Base-by-base conservation (phyloP, 2,888 invertebrate genomes). In the Sipha maydis region DNA sequence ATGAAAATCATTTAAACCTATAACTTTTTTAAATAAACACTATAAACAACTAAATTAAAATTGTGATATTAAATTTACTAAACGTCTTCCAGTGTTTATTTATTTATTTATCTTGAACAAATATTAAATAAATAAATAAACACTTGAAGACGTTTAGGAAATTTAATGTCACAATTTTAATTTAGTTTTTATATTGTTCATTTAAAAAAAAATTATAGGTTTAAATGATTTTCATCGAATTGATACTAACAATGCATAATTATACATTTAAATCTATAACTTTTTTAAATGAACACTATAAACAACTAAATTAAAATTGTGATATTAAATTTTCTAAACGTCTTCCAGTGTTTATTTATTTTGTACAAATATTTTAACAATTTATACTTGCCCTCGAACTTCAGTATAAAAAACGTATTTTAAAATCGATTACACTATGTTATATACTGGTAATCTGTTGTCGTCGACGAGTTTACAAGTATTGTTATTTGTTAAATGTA, bases 401-500 rank as follows among this genome's bases (percentile, higher is more conserved):
- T 21, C 21, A 61, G 31, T 25, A 61, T 61, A 21, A 61, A 61
- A 21, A 61, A 61, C 38, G 56, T 71, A 83, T 54, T 73, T 71
- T 34, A 34, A 73, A 73, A 73, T 83, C 25, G 71, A 83, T 54
- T 83, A 73, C 48, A 71, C 31, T 8, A 31, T n/a, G 7, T 82
- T 34, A 7, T 19, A 7, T 34, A 69, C 19, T 19, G 19, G 34
- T 85, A 77, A 85, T 85, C 85, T 61, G 54, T 67, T 41, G 38
- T 85, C 61, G 25, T 38, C 67, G 61, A 31, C 76, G 76, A 56
- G 77, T 69, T 76, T 76, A 85, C 61, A 85, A 77, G 85, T 61
- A 77, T 77, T 77, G 75, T 84, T 85, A 28, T 85, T 82, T 69
- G 69, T 69, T 48, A 69, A 69, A 83, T 83, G 73, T 83, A 84